These are phyloP conservation scores for Molothrus aeneus DNA, from an alignment of 2,797 vertebrate genomes.

Conservation along the genomic window DNA sequence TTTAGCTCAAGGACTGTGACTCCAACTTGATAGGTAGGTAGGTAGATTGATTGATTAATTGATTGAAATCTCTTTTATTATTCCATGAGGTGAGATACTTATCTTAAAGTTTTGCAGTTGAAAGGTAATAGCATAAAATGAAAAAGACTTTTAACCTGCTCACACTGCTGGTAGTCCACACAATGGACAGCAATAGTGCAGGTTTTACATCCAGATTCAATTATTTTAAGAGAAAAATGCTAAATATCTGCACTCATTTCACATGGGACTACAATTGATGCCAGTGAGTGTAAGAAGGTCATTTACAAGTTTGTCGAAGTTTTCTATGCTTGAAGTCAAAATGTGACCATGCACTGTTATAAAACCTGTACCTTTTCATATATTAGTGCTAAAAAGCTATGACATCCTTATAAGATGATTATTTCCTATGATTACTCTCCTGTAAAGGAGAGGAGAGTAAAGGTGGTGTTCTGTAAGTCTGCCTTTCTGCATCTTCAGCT, in stretches of 20 bases:
- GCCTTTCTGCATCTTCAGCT: background rate
- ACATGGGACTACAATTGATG: background rate
- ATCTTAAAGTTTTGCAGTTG: background rate
- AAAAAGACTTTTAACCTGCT: background rate
- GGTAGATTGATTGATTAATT: background rate
- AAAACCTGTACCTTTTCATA: background rate
- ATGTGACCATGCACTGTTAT: accelerated
- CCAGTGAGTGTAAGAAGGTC: background rate
- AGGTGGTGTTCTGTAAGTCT: background rate
- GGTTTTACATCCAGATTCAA: background rate
- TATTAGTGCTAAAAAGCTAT: background rate
- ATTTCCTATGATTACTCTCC: background rate
- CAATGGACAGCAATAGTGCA: background rate
- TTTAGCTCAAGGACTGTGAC: background rate
- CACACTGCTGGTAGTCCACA: background rate
- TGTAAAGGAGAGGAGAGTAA: background rate
- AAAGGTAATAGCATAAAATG: background rate
- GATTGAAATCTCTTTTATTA: background rate
- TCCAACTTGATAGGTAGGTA: background rate
- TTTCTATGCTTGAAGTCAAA: background rate
- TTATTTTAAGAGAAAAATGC: background rate
- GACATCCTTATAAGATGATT: too few relatives aligned
- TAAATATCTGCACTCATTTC: background rate
- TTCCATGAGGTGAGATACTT: background rate
- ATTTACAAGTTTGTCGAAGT: background rate